Conservation (phyloP, 1,140 invertebrate species). For the Microplitis demolitor region DNA sequence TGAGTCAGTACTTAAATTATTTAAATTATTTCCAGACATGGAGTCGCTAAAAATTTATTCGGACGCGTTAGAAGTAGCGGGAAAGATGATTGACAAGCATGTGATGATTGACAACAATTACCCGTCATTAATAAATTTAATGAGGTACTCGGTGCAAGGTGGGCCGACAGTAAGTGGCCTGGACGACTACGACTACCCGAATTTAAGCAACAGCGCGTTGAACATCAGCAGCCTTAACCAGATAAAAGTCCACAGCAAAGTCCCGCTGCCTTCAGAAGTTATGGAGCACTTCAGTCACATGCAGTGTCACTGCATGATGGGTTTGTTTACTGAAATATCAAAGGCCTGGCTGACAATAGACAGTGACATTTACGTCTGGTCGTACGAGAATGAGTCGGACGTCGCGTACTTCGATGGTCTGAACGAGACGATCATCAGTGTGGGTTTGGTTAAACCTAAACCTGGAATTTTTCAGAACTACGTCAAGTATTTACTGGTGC, state of each 20-base stretch:
- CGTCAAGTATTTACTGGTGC: constrained; percentile 88
- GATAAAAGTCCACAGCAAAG: constrained; percentile 79
- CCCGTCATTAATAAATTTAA: constrained; percentile 67
- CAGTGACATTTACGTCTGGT: constrained; percentile 93
- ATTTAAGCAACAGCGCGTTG: constrained; percentile 68
- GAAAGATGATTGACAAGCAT: constrained; percentile 75
- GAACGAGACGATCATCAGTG: constrained; percentile 87
- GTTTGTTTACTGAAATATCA: constrained; percentile 93
- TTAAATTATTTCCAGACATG: constrained; percentile 42
- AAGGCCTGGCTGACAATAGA: constrained; percentile 97
- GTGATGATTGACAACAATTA: constrained; percentile 72
- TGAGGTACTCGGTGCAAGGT: constrained; percentile 61
- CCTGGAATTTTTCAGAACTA: constrained; percentile 85
- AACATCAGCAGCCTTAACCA: constrained; percentile 76
- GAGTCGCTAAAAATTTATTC: constrained; percentile 65
- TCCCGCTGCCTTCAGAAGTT: constrained; percentile 88
- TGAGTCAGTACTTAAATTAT: too few relatives aligned
- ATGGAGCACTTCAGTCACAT: constrained; percentile 92
- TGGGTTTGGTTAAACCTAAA: constrained; percentile 85
- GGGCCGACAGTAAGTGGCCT: constrained; percentile 83
- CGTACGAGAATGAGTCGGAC: constrained; percentile 69
- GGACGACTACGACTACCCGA: constrained; percentile 89
- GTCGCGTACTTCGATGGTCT: constrained; percentile 93
- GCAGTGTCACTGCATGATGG: constrained; percentile 95
- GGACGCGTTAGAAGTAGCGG: constrained; percentile 72